Base-by-base conservation (phyloP, 2,113 vertebrate genomes). In the Chaetops frenatus region DNA sequence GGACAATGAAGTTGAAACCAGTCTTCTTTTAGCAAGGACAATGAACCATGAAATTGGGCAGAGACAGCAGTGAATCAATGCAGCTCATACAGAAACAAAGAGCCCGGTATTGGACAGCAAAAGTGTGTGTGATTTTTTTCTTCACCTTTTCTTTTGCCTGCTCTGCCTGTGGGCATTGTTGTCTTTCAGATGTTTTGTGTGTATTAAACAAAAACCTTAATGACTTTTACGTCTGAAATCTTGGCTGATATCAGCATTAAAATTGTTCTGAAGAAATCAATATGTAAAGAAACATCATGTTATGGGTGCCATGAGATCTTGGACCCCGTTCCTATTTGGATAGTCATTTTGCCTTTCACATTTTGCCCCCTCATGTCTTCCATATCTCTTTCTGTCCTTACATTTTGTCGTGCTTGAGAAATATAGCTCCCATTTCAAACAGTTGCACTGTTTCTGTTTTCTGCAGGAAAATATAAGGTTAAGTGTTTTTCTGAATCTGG, bases 41-140 rank as follows among this genome's bases (percentile, higher is more conserved):
- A 77, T 79, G 81, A 96, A 86, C 71, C 93, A 93, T 90, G 89
- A 95, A 96, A 97, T 82, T 95, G 70, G 69, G 61, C 69, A 88
- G 38, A 84, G 33, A 57, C 35, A 87, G 44, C 65, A 84, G 64
- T 92, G 89, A 77, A 85, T 84, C 80, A 77, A 0, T 79, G 51
- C 38, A 88, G 25, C 73, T 90, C 56, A 82, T 57, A 87, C 4
- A 51, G 76, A 83, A 96, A 83, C 14, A 58, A 19, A 88, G 45
- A 74, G 33, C n/a, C 38, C 48, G 25, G 60, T 64, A 60, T 16
- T 78, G 38, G 56, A 76, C 29, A 62, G 50, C 24, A 92, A 50
- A 86, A 90, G 10, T 20, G 8, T 54, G 77, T 44, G 21, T 48
- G 10, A 8, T 25, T n/a, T 56, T 40, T 86, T 45, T 51, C 10